phyloP scores from a whole-genome alignment of 2,888 invertebrate species.

The Drosophila merina region DNA sequence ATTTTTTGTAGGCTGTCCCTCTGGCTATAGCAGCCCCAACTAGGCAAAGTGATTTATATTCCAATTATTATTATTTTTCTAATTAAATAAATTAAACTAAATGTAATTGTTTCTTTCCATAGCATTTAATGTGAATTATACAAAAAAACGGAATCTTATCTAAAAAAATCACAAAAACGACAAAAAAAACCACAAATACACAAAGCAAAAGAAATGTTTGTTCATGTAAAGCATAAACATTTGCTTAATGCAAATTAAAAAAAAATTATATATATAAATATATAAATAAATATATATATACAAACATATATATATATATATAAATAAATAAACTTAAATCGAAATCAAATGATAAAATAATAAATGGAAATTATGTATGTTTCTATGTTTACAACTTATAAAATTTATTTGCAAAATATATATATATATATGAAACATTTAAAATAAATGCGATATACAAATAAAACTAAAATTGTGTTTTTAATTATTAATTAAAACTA shows the following conservation, averaged over 20 bases:
- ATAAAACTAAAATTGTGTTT: constrained; percentile 23
- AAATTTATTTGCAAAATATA: constrained; percentile 65
- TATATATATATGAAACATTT: constrained; percentile 65
- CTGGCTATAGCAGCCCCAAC: constrained; percentile 52
- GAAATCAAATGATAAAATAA: constrained; percentile 40
- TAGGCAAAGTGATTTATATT: constrained; percentile 78
- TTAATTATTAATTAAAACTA: neutral
- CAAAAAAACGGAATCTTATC: constrained; percentile 46
- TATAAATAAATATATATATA: constrained; percentile 33
- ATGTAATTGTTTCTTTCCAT: constrained; percentile 79
- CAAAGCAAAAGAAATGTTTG: constrained; percentile 42
- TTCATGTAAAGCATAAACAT: constrained; percentile 47
- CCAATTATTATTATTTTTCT: constrained; percentile 79
- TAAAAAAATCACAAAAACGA: constrained; percentile 43
- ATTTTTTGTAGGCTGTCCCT: constrained; percentile 34
- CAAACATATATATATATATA: constrained; percentile 32
- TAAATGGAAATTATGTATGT: constrained; percentile 45
- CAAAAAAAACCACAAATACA: constrained; percentile 35
- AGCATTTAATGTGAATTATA: constrained; percentile 71
- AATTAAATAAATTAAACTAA: constrained; percentile 72
- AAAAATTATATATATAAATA: constrained; percentile 32
- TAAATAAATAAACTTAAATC: constrained; percentile 46
- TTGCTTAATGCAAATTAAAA: constrained; percentile 44
- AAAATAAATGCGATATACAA: constrained; percentile 74
- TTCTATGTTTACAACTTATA: constrained; percentile 67